phyloP scores from a whole-genome alignment of 2,888 invertebrate species.

The Tetranychus piercei region DNA sequence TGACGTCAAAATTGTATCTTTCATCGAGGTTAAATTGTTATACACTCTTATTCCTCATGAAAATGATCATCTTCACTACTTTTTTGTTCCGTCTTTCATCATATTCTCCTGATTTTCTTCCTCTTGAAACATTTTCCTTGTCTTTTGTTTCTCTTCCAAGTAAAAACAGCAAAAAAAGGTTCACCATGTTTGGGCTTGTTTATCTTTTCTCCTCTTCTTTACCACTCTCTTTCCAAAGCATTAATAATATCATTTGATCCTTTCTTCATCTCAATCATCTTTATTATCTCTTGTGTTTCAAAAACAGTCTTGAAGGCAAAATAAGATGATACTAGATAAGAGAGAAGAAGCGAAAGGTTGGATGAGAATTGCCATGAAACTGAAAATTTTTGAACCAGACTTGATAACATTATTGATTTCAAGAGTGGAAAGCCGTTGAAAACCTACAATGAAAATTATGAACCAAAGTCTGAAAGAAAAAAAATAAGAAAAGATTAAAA shows the following conservation, averaged over 20 bases:
- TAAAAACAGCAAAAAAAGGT: too few relatives aligned
- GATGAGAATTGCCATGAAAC: neutral
- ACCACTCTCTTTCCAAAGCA: neutral
- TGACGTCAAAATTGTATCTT: neutral
- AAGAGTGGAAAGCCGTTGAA: neutral
- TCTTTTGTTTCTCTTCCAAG: neutral
- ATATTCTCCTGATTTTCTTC: neutral
- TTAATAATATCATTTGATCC: neutral
- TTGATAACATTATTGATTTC: neutral
- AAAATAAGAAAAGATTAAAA: neutral
- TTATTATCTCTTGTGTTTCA: slow-evolving; percentile 1
- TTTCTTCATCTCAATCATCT: slow-evolving; percentile 4
- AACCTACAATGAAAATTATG: neutral
- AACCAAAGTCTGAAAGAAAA: neutral
- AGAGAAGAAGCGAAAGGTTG: neutral
- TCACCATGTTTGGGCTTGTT: neutral
- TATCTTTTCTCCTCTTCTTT: neutral
- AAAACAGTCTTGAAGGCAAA: neutral
- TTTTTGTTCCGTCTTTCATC: neutral
- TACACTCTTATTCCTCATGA: neutral
- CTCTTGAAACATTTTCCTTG: neutral
- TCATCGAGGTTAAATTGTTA: neutral
- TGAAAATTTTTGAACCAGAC: neutral
- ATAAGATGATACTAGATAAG: neutral
- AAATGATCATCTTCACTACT: neutral